Evolutionary conservation across 2,113 vertebrate genomes (phyloP).

Genomic region (Notothenia rossii): DNA sequence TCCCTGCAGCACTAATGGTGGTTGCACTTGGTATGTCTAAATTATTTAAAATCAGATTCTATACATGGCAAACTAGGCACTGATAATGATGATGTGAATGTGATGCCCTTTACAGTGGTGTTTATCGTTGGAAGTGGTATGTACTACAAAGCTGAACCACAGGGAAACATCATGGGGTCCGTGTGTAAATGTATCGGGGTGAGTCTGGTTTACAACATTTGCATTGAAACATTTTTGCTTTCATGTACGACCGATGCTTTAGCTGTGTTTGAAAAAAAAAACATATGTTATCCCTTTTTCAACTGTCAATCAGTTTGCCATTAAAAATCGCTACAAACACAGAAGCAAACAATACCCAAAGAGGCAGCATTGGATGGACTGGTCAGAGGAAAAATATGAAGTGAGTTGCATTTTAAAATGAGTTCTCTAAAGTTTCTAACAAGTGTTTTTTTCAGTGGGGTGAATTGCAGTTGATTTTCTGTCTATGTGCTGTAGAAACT

Average conservation of each 20-base stretch:
- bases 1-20: conserved; percentile 94
- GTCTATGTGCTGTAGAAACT: conserved; percentile 84
- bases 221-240: conserved; percentile 1
- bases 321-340: conserved; percentile 91
- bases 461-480: background rate
- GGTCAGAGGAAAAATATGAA: conserved; percentile 93
- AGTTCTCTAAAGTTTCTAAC: background rate
- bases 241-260: background rate
- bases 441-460: background rate
- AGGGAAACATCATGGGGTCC: conserved; percentile 91
- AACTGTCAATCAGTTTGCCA: conserved; percentile 88
- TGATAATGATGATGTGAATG: conserved; percentile 23
- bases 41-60: background rate
- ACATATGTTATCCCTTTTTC: conserved; percentile 13
- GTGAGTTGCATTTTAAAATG: conserved; percentile 77
- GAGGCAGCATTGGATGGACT: conserved; percentile 96
- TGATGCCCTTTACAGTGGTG: conserved; percentile 85
- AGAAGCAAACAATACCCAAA: conserved; percentile 86
- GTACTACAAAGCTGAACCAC: conserved; percentile 92
- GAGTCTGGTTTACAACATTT: conserved; percentile 75
- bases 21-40: conserved; percentile 85
- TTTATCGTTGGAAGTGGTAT: conserved; percentile 90
- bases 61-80: background rate
- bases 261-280: conserved; percentile 6
- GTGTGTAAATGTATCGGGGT: conserved; percentile 92